Percentiles rank a stretch among this genome's conserved stretches.
Conservation (phyloP, 2,113 vertebrate genomes). For the Burhinus bistriatus region DNA sequence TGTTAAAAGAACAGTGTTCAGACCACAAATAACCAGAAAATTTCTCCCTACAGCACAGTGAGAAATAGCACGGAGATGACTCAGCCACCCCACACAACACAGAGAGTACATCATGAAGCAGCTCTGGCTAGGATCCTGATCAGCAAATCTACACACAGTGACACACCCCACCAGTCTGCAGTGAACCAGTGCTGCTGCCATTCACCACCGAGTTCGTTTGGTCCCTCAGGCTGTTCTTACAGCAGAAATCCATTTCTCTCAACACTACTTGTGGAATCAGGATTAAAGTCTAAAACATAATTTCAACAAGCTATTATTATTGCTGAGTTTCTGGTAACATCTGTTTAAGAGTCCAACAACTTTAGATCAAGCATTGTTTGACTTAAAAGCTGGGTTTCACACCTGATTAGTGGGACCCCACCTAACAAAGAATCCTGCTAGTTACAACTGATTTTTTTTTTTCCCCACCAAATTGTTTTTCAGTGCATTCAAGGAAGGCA, state of each 20-base stretch:
- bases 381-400: not conserved
- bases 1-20: not conserved
- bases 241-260: not conserved
- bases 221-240: rapidly evolving
- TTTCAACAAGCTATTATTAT: not conserved
- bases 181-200: not conserved
- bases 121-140: not conserved
- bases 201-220: not conserved
- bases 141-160: not conserved
- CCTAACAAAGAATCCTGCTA: not conserved
- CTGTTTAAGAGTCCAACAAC: not conserved
- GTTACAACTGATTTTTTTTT: not conserved
- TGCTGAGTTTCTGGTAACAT: not conserved
- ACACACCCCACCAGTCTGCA: not conserved
- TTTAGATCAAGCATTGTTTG: not conserved
- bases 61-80: not conserved
- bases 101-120: rapidly evolving
- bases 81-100: not conserved
- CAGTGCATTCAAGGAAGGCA: not conserved
- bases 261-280: not conserved
- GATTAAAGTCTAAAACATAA: not conserved
- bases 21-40: not conserved
- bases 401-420: not conserved
- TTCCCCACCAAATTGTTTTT: not conserved
- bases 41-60: not conserved